phyloP scores from a whole-genome alignment of 2,888 invertebrate species.

The Galeopsomyia nigrocyanea region DNA sequence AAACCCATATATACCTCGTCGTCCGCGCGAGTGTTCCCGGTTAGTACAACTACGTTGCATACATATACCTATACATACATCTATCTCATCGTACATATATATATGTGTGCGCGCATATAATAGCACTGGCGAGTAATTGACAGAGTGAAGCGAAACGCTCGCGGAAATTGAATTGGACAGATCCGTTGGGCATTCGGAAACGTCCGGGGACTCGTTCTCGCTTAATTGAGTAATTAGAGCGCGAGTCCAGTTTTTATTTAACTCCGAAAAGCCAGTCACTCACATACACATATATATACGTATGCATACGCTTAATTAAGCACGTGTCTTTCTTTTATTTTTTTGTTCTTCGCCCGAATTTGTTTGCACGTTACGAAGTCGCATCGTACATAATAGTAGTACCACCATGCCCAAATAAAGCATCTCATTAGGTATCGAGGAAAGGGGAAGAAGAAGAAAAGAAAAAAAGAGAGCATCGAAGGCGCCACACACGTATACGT shows the following conservation, averaged over 20 bases:
- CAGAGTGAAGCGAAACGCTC: conserved; percentile 19
- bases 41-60: too few relatives aligned
- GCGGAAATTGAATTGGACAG: conserved; percentile 34
- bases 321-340: too few relatives aligned
- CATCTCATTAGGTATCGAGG: conserved; percentile 13
- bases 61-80: too few relatives aligned
- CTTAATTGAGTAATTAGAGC: conserved; percentile 35
- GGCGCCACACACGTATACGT: conserved; percentile 1
- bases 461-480: neutral
- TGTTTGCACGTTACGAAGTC: neutral
- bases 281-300: neutral
- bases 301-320: too few relatives aligned
- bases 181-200: neutral
- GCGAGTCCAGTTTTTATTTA: neutral
- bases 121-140: conserved; percentile 23
- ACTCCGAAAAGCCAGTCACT: neutral
- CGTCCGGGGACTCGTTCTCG: conserved; percentile 6
- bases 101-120: too few relatives aligned
- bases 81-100: too few relatives aligned
- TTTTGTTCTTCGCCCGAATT: too few relatives aligned
- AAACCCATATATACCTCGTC: neutral
- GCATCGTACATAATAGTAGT: neutral
- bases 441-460: neutral
- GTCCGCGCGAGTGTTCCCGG: too few relatives aligned
- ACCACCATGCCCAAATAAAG: conserved; percentile 14